Evolutionary conservation across 30 jellyfish, hydroid and myxozoan species (phyloP).

Genomic region (Hydractinia symbiolongicarpus): DNA sequence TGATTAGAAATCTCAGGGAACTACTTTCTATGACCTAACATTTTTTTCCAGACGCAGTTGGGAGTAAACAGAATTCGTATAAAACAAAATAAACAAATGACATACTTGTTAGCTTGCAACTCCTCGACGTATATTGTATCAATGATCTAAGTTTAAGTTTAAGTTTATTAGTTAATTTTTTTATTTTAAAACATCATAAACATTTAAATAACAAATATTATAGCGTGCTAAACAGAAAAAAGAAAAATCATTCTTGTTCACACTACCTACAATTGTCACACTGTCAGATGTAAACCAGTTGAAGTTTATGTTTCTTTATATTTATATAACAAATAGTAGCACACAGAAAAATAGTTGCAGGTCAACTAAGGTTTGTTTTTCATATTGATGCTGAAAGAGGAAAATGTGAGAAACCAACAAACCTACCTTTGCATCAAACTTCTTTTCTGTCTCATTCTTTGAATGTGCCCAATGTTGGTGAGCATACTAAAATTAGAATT

Average conservation of each 20-base stretch:
- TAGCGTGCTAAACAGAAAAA: too few relatives aligned
- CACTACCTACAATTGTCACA: too few relatives aligned
- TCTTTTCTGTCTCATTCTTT: conserved; percentile 10
- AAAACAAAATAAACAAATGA: background rate
- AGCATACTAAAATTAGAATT: conserved; percentile 48
- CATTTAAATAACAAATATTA: background rate
- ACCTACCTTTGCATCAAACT: too few relatives aligned
- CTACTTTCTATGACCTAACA: too few relatives aligned
- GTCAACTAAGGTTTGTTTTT: background rate
- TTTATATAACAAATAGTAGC: background rate
- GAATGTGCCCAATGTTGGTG: conserved; percentile 62
- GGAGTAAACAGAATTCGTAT: too few relatives aligned
- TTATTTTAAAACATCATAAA: background rate
- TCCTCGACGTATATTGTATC: conserved; percentile 62
- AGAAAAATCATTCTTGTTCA: too few relatives aligned
- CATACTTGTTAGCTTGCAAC: conserved; percentile 51
- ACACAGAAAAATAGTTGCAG: background rate
- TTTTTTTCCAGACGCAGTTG: too few relatives aligned
- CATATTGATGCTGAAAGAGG: too few relatives aligned
- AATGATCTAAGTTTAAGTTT: conserved; percentile 23
- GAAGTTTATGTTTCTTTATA: too few relatives aligned
- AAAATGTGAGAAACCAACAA: too few relatives aligned
- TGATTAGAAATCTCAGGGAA: too few relatives aligned
- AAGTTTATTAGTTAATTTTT: background rate
- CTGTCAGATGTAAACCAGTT: too few relatives aligned